phyloP scores from a whole-genome alignment of 2,888 invertebrate genomes.

The Rhyacophila evoluta region DNA sequence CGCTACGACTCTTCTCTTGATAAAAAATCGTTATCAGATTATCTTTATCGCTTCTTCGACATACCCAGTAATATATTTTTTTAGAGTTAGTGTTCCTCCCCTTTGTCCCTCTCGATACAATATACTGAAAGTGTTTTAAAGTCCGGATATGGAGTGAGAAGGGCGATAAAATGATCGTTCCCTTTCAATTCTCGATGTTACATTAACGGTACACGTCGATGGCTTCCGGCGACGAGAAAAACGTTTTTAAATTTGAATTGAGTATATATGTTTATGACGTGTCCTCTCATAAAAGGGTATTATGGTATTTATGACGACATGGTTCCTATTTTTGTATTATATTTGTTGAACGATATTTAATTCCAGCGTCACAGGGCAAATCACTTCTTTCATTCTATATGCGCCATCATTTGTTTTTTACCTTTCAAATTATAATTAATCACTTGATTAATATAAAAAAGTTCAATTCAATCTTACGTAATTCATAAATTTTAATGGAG shows the following conservation, averaged over 20 bases:
- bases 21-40: conserved; percentile 53
- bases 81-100: conserved; percentile 27
- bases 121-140: conserved; percentile 30
- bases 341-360: no score
- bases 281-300: not conserved
- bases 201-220: not conserved
- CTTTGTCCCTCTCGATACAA: conserved; percentile 27
- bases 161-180: not conserved
- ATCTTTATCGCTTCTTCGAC: conserved; percentile 50
- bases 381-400: no score
- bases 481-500: no score
- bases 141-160: not conserved
- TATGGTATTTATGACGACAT: not conserved
- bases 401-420: no score
- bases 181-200: not conserved
- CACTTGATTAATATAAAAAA: no score
- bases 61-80: conserved; percentile 45
- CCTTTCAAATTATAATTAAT: no score
- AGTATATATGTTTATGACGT: not conserved
- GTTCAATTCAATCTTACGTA: no score
- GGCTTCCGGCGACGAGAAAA: not conserved
- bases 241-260: conserved; percentile 11
- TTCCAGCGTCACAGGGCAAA: no score
- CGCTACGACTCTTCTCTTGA: conserved; percentile 44
- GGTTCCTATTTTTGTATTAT: no score